Conservation (phyloP, 2,888 invertebrate genomes). For the Nemotelus pantherinus region DNA sequence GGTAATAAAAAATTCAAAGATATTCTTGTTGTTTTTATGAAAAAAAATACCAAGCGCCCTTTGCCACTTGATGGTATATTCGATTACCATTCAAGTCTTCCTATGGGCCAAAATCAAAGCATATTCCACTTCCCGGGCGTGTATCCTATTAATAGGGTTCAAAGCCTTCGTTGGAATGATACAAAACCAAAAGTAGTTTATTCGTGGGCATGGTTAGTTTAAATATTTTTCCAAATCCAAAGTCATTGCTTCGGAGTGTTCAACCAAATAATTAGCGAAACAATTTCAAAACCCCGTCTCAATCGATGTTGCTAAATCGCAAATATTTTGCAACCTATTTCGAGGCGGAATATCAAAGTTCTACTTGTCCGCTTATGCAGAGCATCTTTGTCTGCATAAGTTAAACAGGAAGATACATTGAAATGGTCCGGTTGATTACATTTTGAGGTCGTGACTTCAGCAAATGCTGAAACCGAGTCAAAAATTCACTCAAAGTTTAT, state of each 20-base stretch:
- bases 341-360: constrained; percentile 11
- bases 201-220: neutral
- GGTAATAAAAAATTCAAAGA: constrained; percentile 57
- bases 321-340: neutral
- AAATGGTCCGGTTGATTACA: too few species aligned
- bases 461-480: too few species aligned
- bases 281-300: too few species aligned
- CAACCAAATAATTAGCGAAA: too few species aligned
- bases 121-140: constrained; percentile 20
- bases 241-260: too few species aligned
- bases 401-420: constrained; percentile 32
- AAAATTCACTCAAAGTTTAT: too few species aligned
- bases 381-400: constrained; percentile 15
- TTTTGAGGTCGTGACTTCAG: too few species aligned
- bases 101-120: constrained; percentile 38
- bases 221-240: neutral
- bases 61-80: constrained; percentile 40
- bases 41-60: constrained; percentile 26
- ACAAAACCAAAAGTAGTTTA: neutral
- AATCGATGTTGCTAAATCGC: too few species aligned
- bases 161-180: constrained; percentile 7
- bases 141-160: neutral
- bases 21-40: neutral
- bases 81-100: constrained; percentile 33
- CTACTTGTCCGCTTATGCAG: constrained; percentile 36